Base-by-base conservation (phyloP, 2,113 vertebrate genomes). In the Rallus limicola region DNA sequence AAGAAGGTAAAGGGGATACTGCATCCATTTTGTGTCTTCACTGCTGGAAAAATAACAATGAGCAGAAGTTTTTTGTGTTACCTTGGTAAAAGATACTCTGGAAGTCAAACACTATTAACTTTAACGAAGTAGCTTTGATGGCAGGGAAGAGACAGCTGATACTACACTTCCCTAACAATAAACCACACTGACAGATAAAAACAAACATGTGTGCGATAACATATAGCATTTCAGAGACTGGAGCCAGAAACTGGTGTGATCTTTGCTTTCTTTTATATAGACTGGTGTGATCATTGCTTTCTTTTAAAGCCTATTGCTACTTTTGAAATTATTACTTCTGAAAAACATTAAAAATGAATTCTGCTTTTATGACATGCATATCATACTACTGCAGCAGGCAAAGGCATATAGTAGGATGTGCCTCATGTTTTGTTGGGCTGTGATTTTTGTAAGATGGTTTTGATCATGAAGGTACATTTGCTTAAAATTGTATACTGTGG, bases 111-210 rank as follows among this genome's bases (percentile, higher is more conserved):
- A 77, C 97, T 95, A 97, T 98, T 98, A 98, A 98, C 96, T 97
- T 98, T 98, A 98, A 98, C 11, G 75, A 98, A 98, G 96, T 94
- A 84, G 95, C 96, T 98, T 97, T 98, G 98, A 97, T 96, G 96
- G 97, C 74, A 63, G 94, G 97, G 97, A 94, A 97, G 93, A 95
- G 98, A 96, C 96, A 98, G 97, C 85, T 91, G 97, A 98, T 98
- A 97, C 96, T 94, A 75, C 92, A 97, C 96, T 98, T 98, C 98
- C 98, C 97, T 95, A 93, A 97, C 97, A 97, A 98, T 98, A 98
- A 98, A 98, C 97, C 94, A 97, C 67, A 33, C 78, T 98, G 98
- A 98, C 98, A 98, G 96, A 97, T 95, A 72, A 98, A 98, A 98
- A 98, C 98, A 98, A 98, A 98, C 97, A 97, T 19, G 80, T 90